Conservation (phyloP, 2,797 vertebrate species). For the Acropternis orthonyx region DNA sequence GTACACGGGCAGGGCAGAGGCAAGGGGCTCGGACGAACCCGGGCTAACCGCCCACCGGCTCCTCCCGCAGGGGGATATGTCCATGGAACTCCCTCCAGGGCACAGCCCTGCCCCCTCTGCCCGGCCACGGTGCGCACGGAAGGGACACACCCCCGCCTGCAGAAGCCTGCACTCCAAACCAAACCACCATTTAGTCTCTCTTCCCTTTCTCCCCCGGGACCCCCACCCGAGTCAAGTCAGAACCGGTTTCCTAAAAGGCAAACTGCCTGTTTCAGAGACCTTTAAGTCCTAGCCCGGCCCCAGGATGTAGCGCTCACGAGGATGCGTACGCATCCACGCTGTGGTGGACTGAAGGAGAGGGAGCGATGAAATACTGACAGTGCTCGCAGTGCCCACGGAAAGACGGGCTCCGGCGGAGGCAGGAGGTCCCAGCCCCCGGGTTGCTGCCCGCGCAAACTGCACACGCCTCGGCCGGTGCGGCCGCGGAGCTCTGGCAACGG, state of each 20-base stretch:
- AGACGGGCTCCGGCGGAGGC: not conserved
- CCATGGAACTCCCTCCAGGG: not conserved
- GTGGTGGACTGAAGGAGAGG: not conserved
- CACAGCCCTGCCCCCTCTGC: not conserved
- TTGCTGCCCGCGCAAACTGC: not conserved
- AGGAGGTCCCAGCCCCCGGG: too few species aligned
- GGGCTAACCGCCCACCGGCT: not conserved
- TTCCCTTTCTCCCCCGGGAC: not conserved
- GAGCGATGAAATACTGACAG: not conserved
- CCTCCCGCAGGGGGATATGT: not conserved
- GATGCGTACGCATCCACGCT: not conserved
- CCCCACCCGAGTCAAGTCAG: not conserved
- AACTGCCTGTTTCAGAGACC: not conserved
- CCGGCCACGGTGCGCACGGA: not conserved
- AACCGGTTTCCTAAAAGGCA: not conserved
- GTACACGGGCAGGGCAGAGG: not conserved
- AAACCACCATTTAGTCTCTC: not conserved
- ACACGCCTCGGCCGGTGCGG: not conserved
- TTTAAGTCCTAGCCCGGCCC: not conserved
- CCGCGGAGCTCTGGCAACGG: not conserved
- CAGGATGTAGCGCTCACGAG: not conserved
- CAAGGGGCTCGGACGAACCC: not conserved
- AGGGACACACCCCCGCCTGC: not conserved
- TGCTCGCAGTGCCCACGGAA: not conserved
- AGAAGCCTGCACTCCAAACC: not conserved